Evolutionary conservation across 2,113 vertebrate genomes (phyloP).

Genomic region (Craseonycteris thonglongyai): DNA sequence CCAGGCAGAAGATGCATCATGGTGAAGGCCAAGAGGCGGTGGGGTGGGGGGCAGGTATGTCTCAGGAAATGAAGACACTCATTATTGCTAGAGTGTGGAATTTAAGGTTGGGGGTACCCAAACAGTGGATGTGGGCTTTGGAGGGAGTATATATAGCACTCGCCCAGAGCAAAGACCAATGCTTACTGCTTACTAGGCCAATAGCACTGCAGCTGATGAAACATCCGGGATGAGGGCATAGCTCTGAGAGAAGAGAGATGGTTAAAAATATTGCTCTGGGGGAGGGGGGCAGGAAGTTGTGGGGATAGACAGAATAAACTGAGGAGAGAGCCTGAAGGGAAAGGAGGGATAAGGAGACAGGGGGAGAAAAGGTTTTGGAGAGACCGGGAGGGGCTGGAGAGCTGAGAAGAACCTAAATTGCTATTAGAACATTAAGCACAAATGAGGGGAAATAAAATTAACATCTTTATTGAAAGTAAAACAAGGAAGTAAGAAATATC

Average conservation of each 20-base stretch:
- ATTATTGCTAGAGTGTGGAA: neutral
- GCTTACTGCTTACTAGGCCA: neutral
- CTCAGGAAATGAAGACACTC: neutral
- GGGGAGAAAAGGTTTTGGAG: neutral
- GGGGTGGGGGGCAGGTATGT: accelerated
- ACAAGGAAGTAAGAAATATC: slow-evolving; percentile 55
- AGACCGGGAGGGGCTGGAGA: neutral
- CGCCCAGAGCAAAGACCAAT: neutral
- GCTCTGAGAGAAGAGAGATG: neutral
- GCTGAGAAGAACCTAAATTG: neutral
- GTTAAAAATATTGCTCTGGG: slow-evolving; percentile 25
- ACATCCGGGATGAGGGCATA: neutral
- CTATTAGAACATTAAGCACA: slow-evolving; percentile 48
- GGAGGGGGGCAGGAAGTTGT: neutral
- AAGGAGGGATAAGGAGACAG: neutral
- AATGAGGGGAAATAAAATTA: slow-evolving; percentile 63
- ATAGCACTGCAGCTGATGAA: neutral
- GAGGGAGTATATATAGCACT: neutral
- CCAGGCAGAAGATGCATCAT: neutral
- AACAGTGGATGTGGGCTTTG: neutral
- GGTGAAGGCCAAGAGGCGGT: neutral
- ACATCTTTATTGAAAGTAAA: slow-evolving; percentile 57
- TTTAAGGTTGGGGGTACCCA: neutral
- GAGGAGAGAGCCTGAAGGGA: neutral
- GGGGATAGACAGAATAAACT: neutral